Evolutionary conservation across 2,113 vertebrate genomes (phyloP), one percentile per base, ranked within the genome.

Genomic region (Phoxinus phoxinus): DNA sequence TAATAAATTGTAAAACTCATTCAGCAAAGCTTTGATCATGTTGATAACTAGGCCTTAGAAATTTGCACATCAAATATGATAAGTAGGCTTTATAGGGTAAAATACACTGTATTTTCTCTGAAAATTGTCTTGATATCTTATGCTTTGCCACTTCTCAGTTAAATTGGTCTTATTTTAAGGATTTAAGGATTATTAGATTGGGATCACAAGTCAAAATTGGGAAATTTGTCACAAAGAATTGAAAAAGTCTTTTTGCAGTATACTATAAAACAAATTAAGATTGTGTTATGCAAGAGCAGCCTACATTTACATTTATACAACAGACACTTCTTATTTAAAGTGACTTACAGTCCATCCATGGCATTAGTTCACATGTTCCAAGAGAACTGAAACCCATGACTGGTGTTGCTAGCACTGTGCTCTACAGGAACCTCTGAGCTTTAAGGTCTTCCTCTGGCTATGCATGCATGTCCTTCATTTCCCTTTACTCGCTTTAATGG

Each of bases 261-360:
- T 6, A 72, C 23, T 44, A 72, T 73, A 73, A 73, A 73, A 73
- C 41, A 73, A 23, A 71, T 44, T 73, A 73, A 15, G 37, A 73
- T 1, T 46, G 41, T 1, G 23, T 73, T 46, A 73, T 17, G 41
- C n/a, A 73, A 73, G 6, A 73, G 71, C 41, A 73, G 41, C 41
- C 37, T 73, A 7, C 71, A 73, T 73, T 73, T n/a, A 73, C 23
- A 73, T 44, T 71, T 37, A 71, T 21, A 71, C 32, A 46, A 44
- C 21, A 73, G 23, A 73, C 37, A n/a, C 37, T n/a, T 41, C 8
- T 73, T 15, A 73, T 73, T 46, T 71, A 23, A 41, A 46, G 71
- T 15, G 35, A 72, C 23, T 27, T 27, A 6, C n/a, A 44, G 65
- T 69, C 6, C 71, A 73, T 69, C 4, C 8, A 37, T 69, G 21